Conservation (phyloP, 2,113 vertebrate species). For the Cathartes aura region DNA sequence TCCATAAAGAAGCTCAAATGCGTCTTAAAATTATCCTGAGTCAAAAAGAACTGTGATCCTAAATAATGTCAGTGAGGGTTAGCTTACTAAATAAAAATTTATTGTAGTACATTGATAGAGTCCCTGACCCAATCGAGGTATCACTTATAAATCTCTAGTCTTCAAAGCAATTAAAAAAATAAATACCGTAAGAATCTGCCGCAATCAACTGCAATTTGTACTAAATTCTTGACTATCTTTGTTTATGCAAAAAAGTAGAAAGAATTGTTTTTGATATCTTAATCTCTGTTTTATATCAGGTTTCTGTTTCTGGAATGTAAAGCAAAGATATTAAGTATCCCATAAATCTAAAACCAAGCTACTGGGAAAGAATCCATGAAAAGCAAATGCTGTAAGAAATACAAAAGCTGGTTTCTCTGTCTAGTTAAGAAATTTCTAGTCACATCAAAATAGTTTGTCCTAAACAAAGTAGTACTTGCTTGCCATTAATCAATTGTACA, state of each 20-base stretch:
- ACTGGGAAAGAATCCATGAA: slow-evolving; percentile 30
- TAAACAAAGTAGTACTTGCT: not conserved
- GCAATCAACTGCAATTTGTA: not conserved
- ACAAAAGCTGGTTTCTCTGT: not conserved
- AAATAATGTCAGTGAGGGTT: not conserved
- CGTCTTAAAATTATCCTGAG: not conserved
- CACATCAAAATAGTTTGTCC: not conserved
- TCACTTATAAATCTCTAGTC: not conserved
- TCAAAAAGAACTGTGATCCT: not conserved
- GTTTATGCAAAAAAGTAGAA: not conserved
- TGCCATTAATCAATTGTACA: not conserved
- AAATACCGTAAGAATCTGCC: not conserved
- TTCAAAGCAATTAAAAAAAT: slow-evolving; percentile 19
- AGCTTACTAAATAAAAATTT: not conserved
- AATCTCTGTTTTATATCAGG: slow-evolving; percentile 41
- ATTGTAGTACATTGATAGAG: not conserved
- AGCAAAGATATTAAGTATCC: slow-evolving; percentile 14
- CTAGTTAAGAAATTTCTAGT: not conserved
- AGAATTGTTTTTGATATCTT: not conserved
- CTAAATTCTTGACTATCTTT: not conserved
- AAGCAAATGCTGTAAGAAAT: slow-evolving; percentile 8
- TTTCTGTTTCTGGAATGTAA: slow-evolving; percentile 46
- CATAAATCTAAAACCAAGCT: slow-evolving; percentile 37
- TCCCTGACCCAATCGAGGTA: not conserved
- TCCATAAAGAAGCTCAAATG: not conserved